Evolutionary conservation across 1,140 invertebrate species (phyloP), one percentile per base, ranked within the genome.

Genomic region (Lucilia cuprina): DNA sequence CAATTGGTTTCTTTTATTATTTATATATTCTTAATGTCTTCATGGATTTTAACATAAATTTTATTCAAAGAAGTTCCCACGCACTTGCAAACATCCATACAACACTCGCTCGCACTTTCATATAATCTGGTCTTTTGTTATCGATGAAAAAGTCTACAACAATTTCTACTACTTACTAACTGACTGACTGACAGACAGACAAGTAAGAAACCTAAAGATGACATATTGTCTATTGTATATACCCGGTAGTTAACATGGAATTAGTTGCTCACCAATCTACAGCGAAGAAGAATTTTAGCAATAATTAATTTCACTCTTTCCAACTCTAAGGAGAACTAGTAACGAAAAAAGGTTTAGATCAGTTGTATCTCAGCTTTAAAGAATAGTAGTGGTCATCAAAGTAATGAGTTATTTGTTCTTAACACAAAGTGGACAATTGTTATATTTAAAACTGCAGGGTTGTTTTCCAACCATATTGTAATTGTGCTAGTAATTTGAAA

Each of bases 141-240:
- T 77, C 30, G 30, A 77, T 77, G 30, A 35, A 34, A 30, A 13
- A 30, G 14, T 74, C 74, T 9, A 74, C 21, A 21, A 74, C 25
- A 74, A 30, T 10, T 21, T 74, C 74, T 74, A 74, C 50, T 55
- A 55, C 50, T 55, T 8, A 49, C 19, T 49, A 41, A 80, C 47
- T 50, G 25, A 30, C 50, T 55, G 50, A 49, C 19, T 49, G 77
- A 80, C 47, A 80, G 77, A 80, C 47, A 80, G 10, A 17, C 12
- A 21, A 50, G 21, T 21, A 49, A 8, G 7, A 19, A 47, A 50
- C 41, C 41, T 80, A 49, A 80, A 41, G 77, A 80, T 80, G 77
- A 80, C 77, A 80, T 21, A 50, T 80, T 80, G 77, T 50, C 41
- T 80, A 49, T n/a, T 12, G 74, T 75, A 9, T 35, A n/a, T 78